These are phyloP conservation scores for Apoda limacodes DNA, from an alignment of 2,888 invertebrate species.

Conservation along the genomic window DNA sequence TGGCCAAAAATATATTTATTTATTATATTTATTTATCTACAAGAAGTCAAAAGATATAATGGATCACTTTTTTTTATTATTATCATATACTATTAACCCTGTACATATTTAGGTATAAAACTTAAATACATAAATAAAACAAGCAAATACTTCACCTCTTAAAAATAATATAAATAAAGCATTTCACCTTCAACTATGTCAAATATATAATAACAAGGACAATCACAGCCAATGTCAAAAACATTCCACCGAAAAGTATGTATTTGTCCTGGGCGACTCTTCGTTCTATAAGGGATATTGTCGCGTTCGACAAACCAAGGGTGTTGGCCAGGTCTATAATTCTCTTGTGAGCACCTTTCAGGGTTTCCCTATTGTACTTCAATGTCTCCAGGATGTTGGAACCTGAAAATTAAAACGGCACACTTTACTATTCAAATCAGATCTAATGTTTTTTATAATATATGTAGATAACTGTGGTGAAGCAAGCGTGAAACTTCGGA, in stretches of 20 bases:
- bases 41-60: no score
- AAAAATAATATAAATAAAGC: neutral
- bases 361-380: conserved; percentile 81
- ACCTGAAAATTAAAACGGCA: conserved; percentile 61
- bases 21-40: no score
- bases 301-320: conserved; percentile 93
- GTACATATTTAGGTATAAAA: no score
- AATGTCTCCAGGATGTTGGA: conserved; percentile 82
- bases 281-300: conserved; percentile 92
- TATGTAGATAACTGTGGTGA: no score
- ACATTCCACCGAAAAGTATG: conserved; percentile 88
- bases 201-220: conserved; percentile 80
- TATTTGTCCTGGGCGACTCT: conserved; percentile 90
- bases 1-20: no score
- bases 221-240: conserved; percentile 84
- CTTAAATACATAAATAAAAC: no score
- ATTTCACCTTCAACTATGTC: conserved; percentile 33
- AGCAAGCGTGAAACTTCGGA: no score
- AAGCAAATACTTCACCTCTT: neutral
- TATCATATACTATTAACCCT: no score
- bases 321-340: conserved; percentile 92
- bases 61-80: no score
- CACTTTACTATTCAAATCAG: no score
- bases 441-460: no score
- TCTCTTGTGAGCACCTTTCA: conserved; percentile 89